phyloP scores from a whole-genome alignment of 2,113 vertebrate genomes.

The Monopterus albus region DNA sequence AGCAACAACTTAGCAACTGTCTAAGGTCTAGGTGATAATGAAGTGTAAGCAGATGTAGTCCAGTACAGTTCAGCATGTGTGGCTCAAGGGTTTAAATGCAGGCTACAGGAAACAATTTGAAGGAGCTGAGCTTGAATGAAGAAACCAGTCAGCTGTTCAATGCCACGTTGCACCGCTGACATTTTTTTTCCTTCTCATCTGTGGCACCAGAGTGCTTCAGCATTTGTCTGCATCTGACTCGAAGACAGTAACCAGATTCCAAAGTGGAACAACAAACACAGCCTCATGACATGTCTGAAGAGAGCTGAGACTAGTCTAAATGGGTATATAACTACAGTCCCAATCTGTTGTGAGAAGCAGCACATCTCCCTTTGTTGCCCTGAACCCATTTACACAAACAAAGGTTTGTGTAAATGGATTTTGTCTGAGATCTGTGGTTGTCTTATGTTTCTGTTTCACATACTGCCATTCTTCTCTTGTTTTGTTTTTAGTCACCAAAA shows the following conservation, averaged over 20 bases:
- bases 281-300: conserved; percentile 8
- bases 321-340: background rate
- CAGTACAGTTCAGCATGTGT: background rate
- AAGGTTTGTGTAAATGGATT: conserved; percentile 1
- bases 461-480: background rate
- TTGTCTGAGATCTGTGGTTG: background rate
- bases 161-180: conserved; percentile 80
- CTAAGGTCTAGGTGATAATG: too few relatives aligned
- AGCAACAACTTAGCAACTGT: too few relatives aligned
- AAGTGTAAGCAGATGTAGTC: background rate
- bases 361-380: background rate
- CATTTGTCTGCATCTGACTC: conserved; percentile 17
- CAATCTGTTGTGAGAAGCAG: background rate
- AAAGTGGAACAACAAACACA: conserved; percentile 19
- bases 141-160: conserved; percentile 71
- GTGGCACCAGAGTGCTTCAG: conserved; percentile 15
- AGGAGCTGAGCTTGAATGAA: conserved; percentile 50
- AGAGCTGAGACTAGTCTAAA: conserved; percentile 8
- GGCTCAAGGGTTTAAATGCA: conserved; percentile 34
- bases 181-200: conserved; percentile 45
- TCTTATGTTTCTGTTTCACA: conserved; percentile 5
- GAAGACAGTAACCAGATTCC: background rate
- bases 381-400: background rate
- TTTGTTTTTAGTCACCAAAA: conserved; percentile 63
- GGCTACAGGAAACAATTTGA: conserved; percentile 19